Evolutionary conservation across 37 sponge, comb jelly and placozoan genomes (phyloP).

Genomic region (Agelas oroides): DNA sequence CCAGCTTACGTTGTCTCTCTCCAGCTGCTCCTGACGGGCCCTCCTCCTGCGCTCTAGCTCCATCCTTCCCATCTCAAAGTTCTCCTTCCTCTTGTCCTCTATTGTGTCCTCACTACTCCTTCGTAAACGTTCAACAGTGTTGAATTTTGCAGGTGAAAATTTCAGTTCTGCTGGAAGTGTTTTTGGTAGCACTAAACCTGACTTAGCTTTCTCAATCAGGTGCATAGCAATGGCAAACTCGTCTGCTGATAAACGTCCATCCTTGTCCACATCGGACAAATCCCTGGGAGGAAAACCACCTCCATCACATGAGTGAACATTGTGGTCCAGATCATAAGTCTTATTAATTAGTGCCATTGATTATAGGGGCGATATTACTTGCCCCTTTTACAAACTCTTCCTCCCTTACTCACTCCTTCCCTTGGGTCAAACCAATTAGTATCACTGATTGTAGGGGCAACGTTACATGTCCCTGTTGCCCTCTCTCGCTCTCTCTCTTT

Average conservation of each 20-base stretch:
- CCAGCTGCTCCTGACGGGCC: slow-evolving; percentile 66
- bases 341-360: too few species aligned
- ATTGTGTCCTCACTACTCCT: slow-evolving; percentile 24
- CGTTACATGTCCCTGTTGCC: too few species aligned
- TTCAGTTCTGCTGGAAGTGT: slow-evolving; percentile 65
- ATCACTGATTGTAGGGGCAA: too few species aligned
- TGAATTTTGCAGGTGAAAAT: neutral
- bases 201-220: slow-evolving; percentile 60
- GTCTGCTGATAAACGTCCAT: slow-evolving; percentile 65
- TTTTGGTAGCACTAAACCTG: slow-evolving; percentile 55
- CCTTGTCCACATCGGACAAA: slow-evolving; percentile 80
- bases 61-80: slow-evolving; percentile 80
- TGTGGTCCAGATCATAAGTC: too few species aligned
- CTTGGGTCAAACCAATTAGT: too few species aligned
- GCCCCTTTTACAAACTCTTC: too few species aligned
- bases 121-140: too few species aligned
- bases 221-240: slow-evolving; percentile 86
- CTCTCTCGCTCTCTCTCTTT: too few species aligned
- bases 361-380: neutral
- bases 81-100: slow-evolving; percentile 79
- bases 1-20: slow-evolving; percentile 63
- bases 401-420: too few species aligned
- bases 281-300: slow-evolving; percentile 66
- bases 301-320: too few species aligned
- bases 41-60: slow-evolving; percentile 75